Conservation (phyloP, 1,140 invertebrate genomes). For the Eriosoma lanigerum region DNA sequence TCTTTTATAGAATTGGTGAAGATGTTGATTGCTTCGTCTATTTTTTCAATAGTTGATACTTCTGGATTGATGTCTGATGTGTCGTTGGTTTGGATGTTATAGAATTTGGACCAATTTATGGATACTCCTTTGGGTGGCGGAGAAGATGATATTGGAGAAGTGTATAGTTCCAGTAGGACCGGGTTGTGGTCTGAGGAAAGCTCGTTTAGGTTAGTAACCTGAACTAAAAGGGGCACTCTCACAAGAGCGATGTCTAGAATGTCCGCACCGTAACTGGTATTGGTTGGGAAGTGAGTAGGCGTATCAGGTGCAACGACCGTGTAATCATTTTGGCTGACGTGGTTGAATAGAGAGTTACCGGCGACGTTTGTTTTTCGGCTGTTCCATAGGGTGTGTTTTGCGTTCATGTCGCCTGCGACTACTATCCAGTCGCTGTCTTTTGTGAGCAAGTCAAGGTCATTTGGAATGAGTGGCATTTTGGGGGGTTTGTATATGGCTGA, state of each 20-base stretch:
- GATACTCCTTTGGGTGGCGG: neutral
- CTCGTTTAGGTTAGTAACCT: conserved; percentile 13
- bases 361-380: neutral
- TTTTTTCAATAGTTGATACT: neutral
- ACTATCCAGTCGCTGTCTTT: neutral
- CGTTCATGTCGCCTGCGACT: neutral
- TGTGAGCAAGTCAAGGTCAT: neutral
- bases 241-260: neutral
- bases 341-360: neutral
- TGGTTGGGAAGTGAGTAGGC: neutral
- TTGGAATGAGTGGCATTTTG: neutral
- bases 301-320: neutral
- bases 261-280: neutral
- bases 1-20: neutral
- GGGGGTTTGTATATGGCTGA: neutral
- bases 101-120: conserved; percentile 1
- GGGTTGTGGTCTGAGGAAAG: neutral
- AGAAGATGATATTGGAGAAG: neutral
- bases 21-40: neutral
- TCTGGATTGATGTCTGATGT: neutral
- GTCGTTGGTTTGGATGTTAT: neutral
- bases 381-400: neutral
- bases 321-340: neutral
- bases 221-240: neutral
- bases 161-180: neutral